phyloP scores from a whole-genome alignment of 2,113 vertebrate genomes.

The Promerops cafer region DNA sequence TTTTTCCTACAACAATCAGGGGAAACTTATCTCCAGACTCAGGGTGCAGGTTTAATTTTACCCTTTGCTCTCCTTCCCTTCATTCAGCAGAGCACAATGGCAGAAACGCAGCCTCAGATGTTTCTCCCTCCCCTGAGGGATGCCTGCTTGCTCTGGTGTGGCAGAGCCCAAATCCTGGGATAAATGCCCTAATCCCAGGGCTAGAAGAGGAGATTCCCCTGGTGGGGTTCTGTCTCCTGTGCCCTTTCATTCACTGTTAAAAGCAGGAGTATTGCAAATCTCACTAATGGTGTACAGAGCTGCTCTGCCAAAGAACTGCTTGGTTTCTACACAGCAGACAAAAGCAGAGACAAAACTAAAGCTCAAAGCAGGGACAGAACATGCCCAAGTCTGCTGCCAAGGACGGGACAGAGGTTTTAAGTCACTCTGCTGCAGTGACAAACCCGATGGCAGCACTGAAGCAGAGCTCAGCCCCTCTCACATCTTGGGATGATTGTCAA shows the following conservation, averaged over 20 bases:
- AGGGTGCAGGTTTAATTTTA: background rate
- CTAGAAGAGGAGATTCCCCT: background rate
- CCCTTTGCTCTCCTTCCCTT: background rate
- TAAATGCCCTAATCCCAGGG: background rate
- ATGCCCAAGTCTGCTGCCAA: background rate
- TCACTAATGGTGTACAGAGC: background rate
- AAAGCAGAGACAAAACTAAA: background rate
- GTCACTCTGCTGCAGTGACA: background rate
- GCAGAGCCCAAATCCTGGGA: background rate
- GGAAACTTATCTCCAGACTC: background rate
- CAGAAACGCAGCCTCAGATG: background rate
- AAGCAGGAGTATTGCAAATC: background rate
- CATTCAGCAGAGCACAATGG: background rate
- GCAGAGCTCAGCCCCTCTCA: fast-evolving
- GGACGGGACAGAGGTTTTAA: background rate
- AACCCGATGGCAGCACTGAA: background rate
- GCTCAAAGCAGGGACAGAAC: background rate
- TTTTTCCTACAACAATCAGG: constrained; percentile 8
- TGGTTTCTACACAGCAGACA: background rate
- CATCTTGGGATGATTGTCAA: background rate
- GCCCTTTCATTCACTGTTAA: background rate
- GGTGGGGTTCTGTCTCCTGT: background rate
- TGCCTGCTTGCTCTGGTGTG: background rate
- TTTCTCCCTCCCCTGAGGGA: background rate
- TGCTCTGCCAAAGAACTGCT: background rate